Base-by-base conservation (phyloP, 2,113 vertebrate species). In the Phylloscopus trochiloides region DNA sequence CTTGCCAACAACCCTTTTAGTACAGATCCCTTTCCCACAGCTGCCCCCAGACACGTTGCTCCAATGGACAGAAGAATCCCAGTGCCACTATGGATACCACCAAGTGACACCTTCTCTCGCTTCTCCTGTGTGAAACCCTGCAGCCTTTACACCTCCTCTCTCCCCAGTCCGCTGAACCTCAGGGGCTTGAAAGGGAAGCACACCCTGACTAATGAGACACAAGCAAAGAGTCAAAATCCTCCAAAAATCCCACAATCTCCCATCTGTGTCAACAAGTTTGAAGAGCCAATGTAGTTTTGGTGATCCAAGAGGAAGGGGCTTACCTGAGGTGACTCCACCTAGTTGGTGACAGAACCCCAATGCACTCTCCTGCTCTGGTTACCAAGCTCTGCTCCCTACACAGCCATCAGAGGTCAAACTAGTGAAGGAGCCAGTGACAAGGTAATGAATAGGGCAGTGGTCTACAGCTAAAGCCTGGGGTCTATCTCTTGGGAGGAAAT, bases 401-500 rank as follows among this genome's bases (percentile, higher is more conserved):
- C 24, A 75, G 51, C 22, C 38, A 29, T 28, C 65, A 79, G 70
- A 78, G 74, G 90, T 74, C 72, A 92, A 92, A 74, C 22, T 78
- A 55, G 25, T 7, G 14, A 28, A 66, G 80, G 87, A 78, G 78
- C 40, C 75, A 52, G 72, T 67, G 84, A 77, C 71, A 86, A 92
- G 86, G 62, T 85, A 82, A 94, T 85, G 26, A 94, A 91, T 32
- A 32, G 38, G 77, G 68, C 63, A 83, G 51, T 34, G 45, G 58
- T 82, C 65, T 94, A 74, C 74, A 88, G 87, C 81, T 85, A 74
- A 93, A 86, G 63, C 68, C 79, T 38, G 34, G 65, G 65, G 74
- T 81, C 48, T 79, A 6, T 88, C 92, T 88, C 61, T 12, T 59
- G 48, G 84, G 84, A 88, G 75, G 70, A 94, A 86, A 92, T 88